Evolutionary conservation across 2,797 vertebrate genomes (phyloP).

Genomic region (Hippopotamyrus pictus): DNA sequence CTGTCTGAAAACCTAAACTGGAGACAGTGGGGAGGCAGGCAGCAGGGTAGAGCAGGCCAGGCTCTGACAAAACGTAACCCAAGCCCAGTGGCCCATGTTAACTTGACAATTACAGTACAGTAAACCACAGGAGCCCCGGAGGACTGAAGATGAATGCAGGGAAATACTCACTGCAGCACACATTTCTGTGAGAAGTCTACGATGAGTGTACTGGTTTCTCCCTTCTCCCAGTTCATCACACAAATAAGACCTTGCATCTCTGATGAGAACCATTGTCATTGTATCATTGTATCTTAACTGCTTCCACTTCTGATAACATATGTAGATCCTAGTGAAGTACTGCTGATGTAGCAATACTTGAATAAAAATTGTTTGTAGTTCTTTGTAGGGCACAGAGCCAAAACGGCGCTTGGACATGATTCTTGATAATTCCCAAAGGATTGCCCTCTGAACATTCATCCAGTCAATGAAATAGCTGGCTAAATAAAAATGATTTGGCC

Average conservation of each 20-base stretch:
- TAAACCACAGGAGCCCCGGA: neutral
- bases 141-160: neutral
- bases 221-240: neutral
- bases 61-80: neutral
- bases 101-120: constrained; percentile 2
- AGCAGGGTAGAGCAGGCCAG: neutral
- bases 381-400: neutral
- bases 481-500: neutral
- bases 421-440: neutral
- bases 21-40: neutral
- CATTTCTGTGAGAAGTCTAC: neutral
- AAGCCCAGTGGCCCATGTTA: neutral
- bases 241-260: neutral
- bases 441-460: neutral
- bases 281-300: neutral
- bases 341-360: neutral
- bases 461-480: neutral
- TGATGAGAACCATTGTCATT: neutral
- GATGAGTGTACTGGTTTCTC: neutral
- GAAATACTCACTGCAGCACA: neutral
- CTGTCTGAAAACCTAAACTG: neutral
- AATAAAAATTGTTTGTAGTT: neutral
- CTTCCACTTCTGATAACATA: neutral
- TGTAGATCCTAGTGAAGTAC: neutral
- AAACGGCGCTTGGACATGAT: neutral